A percentile compares a stretch with the other conserved stretches of the same genome.
These are phyloP conservation scores for Drosophila lini DNA, from an alignment of 1,140 invertebrate species.

Conservation along the genomic window DNA sequence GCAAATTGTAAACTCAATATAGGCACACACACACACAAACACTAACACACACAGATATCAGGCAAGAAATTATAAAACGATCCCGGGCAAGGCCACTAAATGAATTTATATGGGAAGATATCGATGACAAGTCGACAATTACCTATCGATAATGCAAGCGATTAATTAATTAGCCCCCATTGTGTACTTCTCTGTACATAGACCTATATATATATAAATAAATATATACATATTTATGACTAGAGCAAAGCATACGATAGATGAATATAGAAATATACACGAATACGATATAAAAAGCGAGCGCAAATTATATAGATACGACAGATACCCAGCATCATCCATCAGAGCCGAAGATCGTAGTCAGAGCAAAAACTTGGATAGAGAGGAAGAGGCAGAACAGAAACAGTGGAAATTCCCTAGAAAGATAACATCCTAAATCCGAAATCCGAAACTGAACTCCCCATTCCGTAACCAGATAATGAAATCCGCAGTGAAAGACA, in stretches of 20 bases:
- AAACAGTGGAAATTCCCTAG: slow-evolving; percentile 7
- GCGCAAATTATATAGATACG: slow-evolving; percentile 62
- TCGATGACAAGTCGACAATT: slow-evolving; percentile 31
- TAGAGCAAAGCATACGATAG: slow-evolving; percentile 54
- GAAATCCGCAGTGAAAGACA: slow-evolving; percentile 29
- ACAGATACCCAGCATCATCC: slow-evolving; percentile 32
- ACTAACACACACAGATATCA: slow-evolving; percentile 38
- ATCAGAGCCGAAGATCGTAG: slow-evolving; percentile 35
- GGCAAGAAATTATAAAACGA: slow-evolving; percentile 18
- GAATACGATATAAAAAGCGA: slow-evolving; percentile 49
- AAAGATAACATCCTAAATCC: background rate
- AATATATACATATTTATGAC: slow-evolving; percentile 46
- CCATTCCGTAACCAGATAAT: slow-evolving; percentile 5
- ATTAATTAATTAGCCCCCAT: slow-evolving; percentile 32
- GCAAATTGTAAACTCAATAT: slow-evolving; percentile 73
- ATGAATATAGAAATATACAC: slow-evolving; percentile 54
- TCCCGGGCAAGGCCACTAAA: slow-evolving; percentile 35
- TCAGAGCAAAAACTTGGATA: slow-evolving; percentile 25
- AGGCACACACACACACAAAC: slow-evolving; percentile 39
- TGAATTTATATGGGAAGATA: slow-evolving; percentile 44
- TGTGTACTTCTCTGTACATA: slow-evolving; percentile 68
- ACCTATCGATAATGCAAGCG: slow-evolving; percentile 42
- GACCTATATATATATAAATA: slow-evolving; percentile 46
- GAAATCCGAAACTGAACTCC: slow-evolving; percentile 2
- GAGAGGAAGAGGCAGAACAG: slow-evolving; percentile 41